These are phyloP conservation scores for Pogona vitticeps DNA, from an alignment of 2,113 vertebrate genomes.

Conservation along the genomic window DNA sequence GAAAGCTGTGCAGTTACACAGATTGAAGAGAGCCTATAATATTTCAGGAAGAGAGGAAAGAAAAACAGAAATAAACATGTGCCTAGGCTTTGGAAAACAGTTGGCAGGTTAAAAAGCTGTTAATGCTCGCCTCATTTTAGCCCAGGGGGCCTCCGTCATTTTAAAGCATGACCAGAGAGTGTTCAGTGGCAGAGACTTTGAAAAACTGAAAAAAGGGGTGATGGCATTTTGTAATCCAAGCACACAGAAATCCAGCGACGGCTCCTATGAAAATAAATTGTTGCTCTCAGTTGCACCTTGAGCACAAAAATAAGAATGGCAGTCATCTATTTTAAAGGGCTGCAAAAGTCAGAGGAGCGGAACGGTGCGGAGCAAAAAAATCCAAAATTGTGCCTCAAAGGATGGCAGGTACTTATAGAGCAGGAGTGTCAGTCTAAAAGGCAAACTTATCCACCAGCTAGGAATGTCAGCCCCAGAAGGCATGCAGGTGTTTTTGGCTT, in stretches of 20 bases:
- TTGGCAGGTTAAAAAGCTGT: not conserved
- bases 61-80: not conserved
- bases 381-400: not conserved
- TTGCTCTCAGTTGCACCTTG: not conserved
- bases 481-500: not conserved
- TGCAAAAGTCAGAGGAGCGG: not conserved
- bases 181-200: not conserved
- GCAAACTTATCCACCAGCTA: not conserved
- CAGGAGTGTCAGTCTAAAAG: not conserved
- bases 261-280: conserved; percentile 10
- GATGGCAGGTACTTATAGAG: not conserved
- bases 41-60: not conserved
- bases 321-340: conserved; percentile 25
- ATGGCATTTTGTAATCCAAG: not conserved
- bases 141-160: not conserved
- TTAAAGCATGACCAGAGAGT: conserved; percentile 8
- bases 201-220: not conserved
- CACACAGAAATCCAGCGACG: not conserved
- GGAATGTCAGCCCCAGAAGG: not conserved
- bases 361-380: conserved; percentile 2
- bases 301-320: not conserved
- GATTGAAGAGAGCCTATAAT: not conserved
- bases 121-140: not conserved
- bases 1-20: not conserved
- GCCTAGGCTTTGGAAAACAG: not conserved